Conservation (phyloP, 2,113 vertebrate genomes). For the Fregetta grallaria region DNA sequence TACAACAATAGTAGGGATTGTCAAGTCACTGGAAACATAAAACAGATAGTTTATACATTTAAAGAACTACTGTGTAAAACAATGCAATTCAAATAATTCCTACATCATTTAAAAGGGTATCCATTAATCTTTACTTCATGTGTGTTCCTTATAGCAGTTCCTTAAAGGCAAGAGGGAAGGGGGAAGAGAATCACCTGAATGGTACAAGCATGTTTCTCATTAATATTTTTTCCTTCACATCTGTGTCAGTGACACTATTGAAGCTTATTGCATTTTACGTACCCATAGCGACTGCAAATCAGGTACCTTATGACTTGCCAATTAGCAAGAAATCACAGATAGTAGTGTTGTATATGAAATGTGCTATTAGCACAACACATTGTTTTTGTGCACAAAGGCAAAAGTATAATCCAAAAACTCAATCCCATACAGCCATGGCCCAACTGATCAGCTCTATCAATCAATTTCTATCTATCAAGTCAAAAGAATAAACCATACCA, state of each 20-base stretch:
- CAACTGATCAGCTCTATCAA: neutral
- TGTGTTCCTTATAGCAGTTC: neutral
- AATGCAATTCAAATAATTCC: neutral
- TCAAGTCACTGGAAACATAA: slow-evolving; percentile 83
- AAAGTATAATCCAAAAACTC: neutral
- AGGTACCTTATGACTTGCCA: neutral
- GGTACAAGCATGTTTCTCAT: neutral
- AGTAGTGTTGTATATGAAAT: neutral
- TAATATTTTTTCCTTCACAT: neutral
- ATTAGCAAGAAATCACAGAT: neutral
- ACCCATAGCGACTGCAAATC: neutral
- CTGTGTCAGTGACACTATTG: neutral
- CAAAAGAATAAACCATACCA: neutral
- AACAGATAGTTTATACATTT: neutral
- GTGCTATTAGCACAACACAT: neutral
- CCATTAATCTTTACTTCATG: neutral
- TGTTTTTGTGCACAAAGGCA: neutral
- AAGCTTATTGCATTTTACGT: neutral
- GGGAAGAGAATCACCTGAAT: neutral
- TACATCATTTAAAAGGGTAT: neutral
- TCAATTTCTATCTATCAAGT: neutral
- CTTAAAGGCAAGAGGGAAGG: neutral
- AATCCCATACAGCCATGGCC: neutral
- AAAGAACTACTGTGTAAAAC: neutral
- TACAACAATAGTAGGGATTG: slow-evolving; percentile 89